A percentile compares a stretch with the other conserved stretches of the same genome.
phyloP scores from a whole-genome alignment of 1,140 invertebrate genomes.

The Caerostris darwini region DNA sequence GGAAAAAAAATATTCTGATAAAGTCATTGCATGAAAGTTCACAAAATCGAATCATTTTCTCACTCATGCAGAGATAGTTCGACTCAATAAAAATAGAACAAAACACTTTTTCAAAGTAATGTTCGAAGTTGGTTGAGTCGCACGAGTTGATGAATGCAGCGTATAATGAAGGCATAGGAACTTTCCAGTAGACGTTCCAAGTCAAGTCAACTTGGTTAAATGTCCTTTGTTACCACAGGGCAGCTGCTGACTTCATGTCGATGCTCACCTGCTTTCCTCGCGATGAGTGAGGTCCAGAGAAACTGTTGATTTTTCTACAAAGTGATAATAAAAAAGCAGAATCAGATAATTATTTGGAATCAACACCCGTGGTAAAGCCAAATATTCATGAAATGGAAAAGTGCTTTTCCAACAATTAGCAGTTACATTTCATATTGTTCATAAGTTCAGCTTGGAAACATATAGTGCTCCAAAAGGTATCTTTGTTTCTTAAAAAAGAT shows the following conservation, averaged over 20 bases:
- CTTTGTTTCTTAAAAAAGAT: too few species aligned
- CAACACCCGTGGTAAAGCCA: too few species aligned
- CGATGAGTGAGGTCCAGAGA: conserved; percentile 55
- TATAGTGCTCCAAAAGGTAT: too few species aligned
- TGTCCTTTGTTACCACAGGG: conserved; percentile 35
- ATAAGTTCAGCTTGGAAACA: too few species aligned
- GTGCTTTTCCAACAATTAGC: too few species aligned
- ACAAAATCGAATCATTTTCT: too few species aligned
- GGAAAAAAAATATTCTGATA: background rate
- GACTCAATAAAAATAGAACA: background rate
- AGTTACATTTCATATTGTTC: too few species aligned
- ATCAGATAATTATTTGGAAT: background rate
- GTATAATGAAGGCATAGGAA: background rate
- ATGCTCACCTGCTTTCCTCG: conserved; percentile 48
- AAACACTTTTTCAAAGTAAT: background rate
- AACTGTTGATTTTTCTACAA: conserved; percentile 74
- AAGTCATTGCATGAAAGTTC: background rate
- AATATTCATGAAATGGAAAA: too few species aligned
- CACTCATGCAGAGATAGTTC: too few species aligned
- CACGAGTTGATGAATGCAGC: background rate
- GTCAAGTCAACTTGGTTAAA: background rate
- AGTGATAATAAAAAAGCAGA: background rate
- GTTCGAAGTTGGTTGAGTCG: background rate
- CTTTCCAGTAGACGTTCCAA: background rate
- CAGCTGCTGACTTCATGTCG: conserved; percentile 63